These are phyloP conservation scores for Laupala kohalensis DNA, from an alignment of 1,140 invertebrate genomes.

Conservation along the genomic window DNA sequence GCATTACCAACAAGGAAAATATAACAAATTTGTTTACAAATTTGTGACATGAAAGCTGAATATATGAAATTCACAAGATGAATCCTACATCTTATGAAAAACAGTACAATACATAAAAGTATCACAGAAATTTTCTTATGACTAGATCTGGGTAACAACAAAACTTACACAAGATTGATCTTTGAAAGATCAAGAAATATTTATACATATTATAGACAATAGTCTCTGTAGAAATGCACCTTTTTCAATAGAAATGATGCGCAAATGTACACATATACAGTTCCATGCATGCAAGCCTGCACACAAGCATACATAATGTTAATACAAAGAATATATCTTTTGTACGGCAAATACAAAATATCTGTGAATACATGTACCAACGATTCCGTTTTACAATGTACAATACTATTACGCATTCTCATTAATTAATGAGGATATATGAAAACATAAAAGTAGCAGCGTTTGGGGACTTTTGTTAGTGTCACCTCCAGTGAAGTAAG, in stretches of 20 bases:
- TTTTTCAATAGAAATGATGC: not conserved
- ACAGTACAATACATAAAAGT: constrained; percentile 9
- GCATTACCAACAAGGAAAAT: not conserved
- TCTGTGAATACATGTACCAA: not conserved
- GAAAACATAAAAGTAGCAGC: not conserved
- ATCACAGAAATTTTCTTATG: constrained; percentile 13
- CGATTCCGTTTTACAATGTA: not conserved
- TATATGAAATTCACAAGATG: constrained; percentile 1
- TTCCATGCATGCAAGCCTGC: not conserved
- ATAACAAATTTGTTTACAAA: constrained; percentile 3
- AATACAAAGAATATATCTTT: not conserved
- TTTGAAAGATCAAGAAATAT: not conserved
- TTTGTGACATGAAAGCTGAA: not conserved
- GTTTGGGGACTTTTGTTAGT: not conserved
- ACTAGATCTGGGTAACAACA: constrained; percentile 13
- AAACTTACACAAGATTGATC: constrained; percentile 5
- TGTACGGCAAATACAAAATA: not conserved
- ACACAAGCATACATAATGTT: not conserved
- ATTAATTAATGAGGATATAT: not conserved
- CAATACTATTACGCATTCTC: not conserved
- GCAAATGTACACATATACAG: not conserved
- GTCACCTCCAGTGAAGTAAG: not conserved
- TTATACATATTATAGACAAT: not conserved
- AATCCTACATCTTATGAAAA: constrained; percentile 7
- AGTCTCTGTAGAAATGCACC: not conserved